These are phyloP conservation scores for Meloidogyne floridensis DNA, from an alignment of 1,140 invertebrate species.

Conservation along the genomic window DNA sequence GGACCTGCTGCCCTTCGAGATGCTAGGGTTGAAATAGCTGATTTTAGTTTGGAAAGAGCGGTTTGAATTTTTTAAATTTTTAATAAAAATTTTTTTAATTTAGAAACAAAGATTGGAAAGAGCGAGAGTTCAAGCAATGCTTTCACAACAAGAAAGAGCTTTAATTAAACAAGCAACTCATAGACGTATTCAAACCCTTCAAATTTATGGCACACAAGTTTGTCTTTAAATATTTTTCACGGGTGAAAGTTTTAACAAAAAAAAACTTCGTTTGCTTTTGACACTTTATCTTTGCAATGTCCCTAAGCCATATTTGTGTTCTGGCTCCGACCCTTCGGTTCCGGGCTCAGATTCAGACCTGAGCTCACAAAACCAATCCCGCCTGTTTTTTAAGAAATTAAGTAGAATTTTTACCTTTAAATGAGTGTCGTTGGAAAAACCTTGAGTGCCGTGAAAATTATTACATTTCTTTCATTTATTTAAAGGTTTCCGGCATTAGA, in stretches of 20 bases:
- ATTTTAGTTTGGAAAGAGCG: constrained; percentile 57
- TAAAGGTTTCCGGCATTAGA: constrained; percentile 51
- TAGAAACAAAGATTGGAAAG: constrained; percentile 48
- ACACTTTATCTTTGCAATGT: too few relatives aligned
- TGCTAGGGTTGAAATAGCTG: constrained; percentile 60
- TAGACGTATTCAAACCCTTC: constrained; percentile 55
- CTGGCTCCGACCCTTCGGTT: too few relatives aligned
- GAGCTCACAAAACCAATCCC: too few relatives aligned
- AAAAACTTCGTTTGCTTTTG: not conserved
- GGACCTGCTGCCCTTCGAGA: constrained; percentile 52
- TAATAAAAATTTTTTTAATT: not conserved
- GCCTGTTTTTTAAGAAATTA: too few relatives aligned
- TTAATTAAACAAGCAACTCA: constrained; percentile 59
- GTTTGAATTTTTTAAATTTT: not conserved
- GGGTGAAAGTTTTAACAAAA: not conserved
- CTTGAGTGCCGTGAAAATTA: too few relatives aligned
- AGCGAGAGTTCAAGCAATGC: constrained; percentile 48
- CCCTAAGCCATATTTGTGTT: not conserved
- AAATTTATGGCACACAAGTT: constrained; percentile 60
- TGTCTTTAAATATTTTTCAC: not conserved
- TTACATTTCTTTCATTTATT: not conserved
- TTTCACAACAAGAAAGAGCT: constrained; percentile 58
- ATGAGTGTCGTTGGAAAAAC: too few relatives aligned
- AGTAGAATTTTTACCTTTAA: not conserved
- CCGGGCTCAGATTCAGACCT: too few relatives aligned